Evolutionary conservation across 2,888 invertebrate genomes (phyloP).

Genomic region (Perizoma affinitatum): DNA sequence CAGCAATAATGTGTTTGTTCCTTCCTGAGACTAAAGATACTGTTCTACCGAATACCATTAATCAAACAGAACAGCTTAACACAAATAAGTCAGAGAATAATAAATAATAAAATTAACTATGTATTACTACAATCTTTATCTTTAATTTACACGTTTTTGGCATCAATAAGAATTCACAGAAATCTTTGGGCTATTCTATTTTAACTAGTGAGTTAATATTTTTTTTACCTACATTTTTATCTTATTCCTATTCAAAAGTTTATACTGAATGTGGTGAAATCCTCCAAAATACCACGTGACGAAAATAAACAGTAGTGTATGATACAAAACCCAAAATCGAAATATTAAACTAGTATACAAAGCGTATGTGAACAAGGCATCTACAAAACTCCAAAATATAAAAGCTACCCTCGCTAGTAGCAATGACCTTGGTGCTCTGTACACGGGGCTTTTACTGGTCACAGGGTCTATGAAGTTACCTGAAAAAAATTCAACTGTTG

Average conservation of each 20-base stretch:
- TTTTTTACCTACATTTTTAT: slow-evolving; percentile 30
- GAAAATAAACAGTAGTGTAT: slow-evolving; percentile 80
- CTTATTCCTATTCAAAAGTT: slow-evolving; percentile 61
- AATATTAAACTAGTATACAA: slow-evolving; percentile 71
- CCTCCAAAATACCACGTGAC: slow-evolving; percentile 84
- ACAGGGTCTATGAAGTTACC: slow-evolving; percentile 64
- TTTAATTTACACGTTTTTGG: slow-evolving; percentile 43
- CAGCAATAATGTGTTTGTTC: slow-evolving; percentile 64
- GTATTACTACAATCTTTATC: background rate
- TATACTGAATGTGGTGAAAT: slow-evolving; percentile 84
- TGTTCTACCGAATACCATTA: slow-evolving; percentile 66
- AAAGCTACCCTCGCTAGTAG: slow-evolving; percentile 75
- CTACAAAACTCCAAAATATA: slow-evolving; percentile 86
- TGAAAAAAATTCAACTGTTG: slow-evolving; percentile 45
- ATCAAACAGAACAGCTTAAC: slow-evolving; percentile 55
- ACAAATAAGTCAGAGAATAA: slow-evolving; percentile 3
- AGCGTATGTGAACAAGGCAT: slow-evolving; percentile 72
- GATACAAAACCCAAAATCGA: slow-evolving; percentile 81
- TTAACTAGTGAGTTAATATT: background rate
- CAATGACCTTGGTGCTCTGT: slow-evolving; percentile 58
- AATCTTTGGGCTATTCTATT: background rate
- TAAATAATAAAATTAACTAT: slow-evolving; percentile 11
- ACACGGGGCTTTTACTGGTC: slow-evolving; percentile 53
- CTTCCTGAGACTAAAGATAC: slow-evolving; percentile 72
- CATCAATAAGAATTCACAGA: slow-evolving; percentile 60